Base-by-base conservation (phyloP, 2,888 invertebrate genomes). In the Synergus laeviventris region DNA sequence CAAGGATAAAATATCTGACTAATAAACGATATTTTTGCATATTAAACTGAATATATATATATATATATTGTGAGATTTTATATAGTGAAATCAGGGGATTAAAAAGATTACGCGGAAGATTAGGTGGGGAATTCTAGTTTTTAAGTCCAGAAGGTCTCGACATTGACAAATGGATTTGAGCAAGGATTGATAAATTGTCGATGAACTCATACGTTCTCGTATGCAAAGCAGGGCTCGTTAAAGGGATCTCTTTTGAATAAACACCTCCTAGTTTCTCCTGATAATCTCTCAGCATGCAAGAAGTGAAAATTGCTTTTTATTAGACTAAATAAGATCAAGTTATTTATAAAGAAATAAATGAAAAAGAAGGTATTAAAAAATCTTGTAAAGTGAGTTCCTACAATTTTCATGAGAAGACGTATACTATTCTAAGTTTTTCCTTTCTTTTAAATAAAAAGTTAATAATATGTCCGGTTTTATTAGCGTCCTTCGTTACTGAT, bases 161-260 rank as follows among this genome's bases (percentile, higher is more conserved):
- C 87, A 85, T 81, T 87, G 87, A 87, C 86, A 86, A 87, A 87
- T 87, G 86, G 84, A 84, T 86, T 79, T 81, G 79, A 82, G 77
- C 80, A 78, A 80, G 80, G 83, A 86, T 85, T 87, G 87, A 87
- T 86, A 86, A 87, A 87, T 86, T 86, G 84, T 78, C 81, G 70
- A 70, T 70, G 18, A 60, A 42, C 74, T 74, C 60, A 74, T 56
- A 49, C 73, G 73, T 73, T 73, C 49, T 49, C 31, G n/a, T 70
- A 70, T 70, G 70, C 70, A 70, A 70, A 70, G 49, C 0, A 31
- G 49, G 31, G 49, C 70, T 70, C 45, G 70, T 70, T 70, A 49
- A 70, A 70, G 49, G 49, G 31, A 24, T 45, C 24, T 70, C 24
- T 70, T 24, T 14, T 31, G 31, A 36, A 49, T 70, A 49, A 36